Percentiles rank a stretch among this genome's conserved stretches.
Conservation (phyloP, 2,797 vertebrate species). For the Aratinga solstitialis region DNA sequence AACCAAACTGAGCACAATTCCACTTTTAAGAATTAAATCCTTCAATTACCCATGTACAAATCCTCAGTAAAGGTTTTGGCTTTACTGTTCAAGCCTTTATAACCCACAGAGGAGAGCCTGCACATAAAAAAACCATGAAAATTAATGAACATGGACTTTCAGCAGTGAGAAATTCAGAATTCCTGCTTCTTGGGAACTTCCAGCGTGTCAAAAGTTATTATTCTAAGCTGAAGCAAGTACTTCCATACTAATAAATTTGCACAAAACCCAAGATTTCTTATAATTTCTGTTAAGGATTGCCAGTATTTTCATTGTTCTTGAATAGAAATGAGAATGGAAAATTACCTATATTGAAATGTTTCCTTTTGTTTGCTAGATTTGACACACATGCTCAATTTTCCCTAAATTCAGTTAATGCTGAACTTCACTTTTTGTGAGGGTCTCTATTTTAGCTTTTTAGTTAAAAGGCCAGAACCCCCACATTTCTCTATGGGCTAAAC, state of each 20-base stretch:
- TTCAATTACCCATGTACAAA: constrained; percentile 46
- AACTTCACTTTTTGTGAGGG: not conserved
- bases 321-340: not conserved
- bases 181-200: constrained; percentile 58
- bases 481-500: not conserved
- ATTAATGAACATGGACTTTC: constrained; percentile 60
- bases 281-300: not conserved
- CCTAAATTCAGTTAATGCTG: not conserved
- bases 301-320: not conserved
- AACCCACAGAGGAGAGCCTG: constrained; percentile 59
- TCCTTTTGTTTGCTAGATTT: constrained; percentile 7
- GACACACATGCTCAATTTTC: not conserved
- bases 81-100: constrained; percentile 53
- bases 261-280: not conserved
- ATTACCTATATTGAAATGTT: not conserved
- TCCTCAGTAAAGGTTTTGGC: constrained; percentile 57
- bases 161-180: constrained; percentile 63
- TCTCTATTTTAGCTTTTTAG: not conserved
- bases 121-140: constrained; percentile 50
- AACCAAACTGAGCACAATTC: constrained; percentile 24
- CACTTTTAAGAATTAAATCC: constrained; percentile 56
- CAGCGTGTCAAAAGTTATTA: constrained; percentile 57
- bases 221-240: constrained; percentile 36
- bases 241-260: constrained; percentile 43
- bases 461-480: not conserved